Evolutionary conservation across 2,113 vertebrate genomes (phyloP).

Genomic region (Nymphicus hollandicus): DNA sequence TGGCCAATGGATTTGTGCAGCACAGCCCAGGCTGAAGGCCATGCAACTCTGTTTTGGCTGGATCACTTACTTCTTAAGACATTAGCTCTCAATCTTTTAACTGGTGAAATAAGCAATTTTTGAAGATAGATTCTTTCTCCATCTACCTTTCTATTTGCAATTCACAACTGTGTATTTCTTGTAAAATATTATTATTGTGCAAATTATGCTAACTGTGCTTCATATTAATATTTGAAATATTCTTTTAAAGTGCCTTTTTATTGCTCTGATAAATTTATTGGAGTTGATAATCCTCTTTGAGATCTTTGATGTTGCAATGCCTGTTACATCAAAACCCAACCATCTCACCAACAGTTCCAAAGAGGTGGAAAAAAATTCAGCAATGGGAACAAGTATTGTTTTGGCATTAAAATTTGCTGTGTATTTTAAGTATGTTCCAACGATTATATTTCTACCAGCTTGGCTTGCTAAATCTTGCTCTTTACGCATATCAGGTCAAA

Average conservation of each 20-base stretch:
- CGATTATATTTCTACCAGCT: not conserved
- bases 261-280: not conserved
- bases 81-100: not conserved
- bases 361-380: not conserved
- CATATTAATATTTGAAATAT: not conserved
- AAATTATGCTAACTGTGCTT: not conserved
- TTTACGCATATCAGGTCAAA: not conserved
- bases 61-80: not conserved
- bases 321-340: not conserved
- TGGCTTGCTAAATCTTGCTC: not conserved
- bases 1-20: not conserved
- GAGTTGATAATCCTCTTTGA: not conserved
- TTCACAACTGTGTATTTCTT: not conserved
- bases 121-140: not conserved
- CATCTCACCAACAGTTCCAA: accelerated
- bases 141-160: not conserved
- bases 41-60: accelerated
- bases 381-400: not conserved
- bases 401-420: not conserved
- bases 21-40: too few species aligned
- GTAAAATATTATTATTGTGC: not conserved
- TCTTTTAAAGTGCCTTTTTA: not conserved
- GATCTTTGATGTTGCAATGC: not conserved
- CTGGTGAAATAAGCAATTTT: not conserved
- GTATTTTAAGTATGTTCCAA: not conserved